A percentile compares a stretch with the other conserved stretches of the same genome.
phyloP scores from a whole-genome alignment of 2,797 vertebrate genomes.

The Bryconaethiops microstoma region DNA sequence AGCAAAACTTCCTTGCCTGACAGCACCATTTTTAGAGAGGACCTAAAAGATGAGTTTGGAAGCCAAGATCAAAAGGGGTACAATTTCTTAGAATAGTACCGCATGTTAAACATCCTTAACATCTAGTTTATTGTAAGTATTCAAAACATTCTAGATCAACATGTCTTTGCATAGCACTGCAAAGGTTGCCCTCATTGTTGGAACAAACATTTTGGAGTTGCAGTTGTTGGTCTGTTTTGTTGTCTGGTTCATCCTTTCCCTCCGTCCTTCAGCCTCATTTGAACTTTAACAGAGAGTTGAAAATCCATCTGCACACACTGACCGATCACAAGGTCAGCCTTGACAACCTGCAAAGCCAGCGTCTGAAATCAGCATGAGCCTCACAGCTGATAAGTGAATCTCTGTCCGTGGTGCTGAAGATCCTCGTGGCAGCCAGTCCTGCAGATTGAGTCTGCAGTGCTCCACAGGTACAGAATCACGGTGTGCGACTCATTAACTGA shows the following conservation, averaged over 20 bases:
- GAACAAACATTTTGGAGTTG: background rate
- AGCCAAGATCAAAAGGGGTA: background rate
- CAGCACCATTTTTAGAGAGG: slow-evolving; percentile 17
- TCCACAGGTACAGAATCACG: slow-evolving; percentile 53
- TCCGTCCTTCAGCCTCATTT: slow-evolving; percentile 13
- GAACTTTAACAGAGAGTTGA: slow-evolving; percentile 37
- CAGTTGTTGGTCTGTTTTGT: slow-evolving; percentile 1
- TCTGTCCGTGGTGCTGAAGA: slow-evolving; percentile 52
- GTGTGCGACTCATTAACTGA: slow-evolving; percentile 64
- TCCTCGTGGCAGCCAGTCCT: slow-evolving; percentile 42
- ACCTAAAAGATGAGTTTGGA: background rate
- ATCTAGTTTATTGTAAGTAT: background rate
- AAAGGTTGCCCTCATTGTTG: background rate
- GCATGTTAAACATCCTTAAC: background rate
- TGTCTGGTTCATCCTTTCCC: background rate
- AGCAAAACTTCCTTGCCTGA: background rate
- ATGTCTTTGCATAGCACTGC: background rate
- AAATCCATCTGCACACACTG: slow-evolving; percentile 35
- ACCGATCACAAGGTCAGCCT: slow-evolving; percentile 45
- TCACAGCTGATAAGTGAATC: slow-evolving; percentile 46
- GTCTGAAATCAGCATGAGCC: slow-evolving; percentile 23
- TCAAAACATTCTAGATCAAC: background rate
- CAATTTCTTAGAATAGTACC: background rate
- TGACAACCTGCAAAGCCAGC: slow-evolving; percentile 12
- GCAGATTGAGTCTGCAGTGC: slow-evolving; percentile 55